Evolutionary conservation across 2,113 vertebrate genomes (phyloP).

Genomic region (Redunca redunca): DNA sequence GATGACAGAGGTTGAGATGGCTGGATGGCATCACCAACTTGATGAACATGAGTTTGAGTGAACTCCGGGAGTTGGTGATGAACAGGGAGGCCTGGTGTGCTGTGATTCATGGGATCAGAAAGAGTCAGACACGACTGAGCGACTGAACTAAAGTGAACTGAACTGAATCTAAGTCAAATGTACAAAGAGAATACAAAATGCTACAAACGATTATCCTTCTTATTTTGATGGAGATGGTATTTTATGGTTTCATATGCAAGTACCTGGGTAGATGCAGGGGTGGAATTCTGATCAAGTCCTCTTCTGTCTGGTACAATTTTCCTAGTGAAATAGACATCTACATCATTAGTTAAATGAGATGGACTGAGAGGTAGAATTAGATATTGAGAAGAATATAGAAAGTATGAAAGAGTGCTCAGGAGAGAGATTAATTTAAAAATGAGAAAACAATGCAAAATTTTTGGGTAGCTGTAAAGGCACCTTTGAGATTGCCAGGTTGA

Average conservation of each 20-base stretch:
- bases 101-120: accelerated
- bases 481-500: neutral
- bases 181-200: neutral
- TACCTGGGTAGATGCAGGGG: too few species aligned
- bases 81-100: too few species aligned
- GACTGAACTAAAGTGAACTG: too few species aligned
- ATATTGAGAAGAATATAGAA: neutral
- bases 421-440: neutral
- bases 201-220: neutral
- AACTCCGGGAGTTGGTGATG: too few species aligned
- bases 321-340: neutral
- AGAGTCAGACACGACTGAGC: too few species aligned
- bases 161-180: neutral
- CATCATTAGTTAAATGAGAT: neutral
- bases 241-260: neutral
- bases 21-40: too few species aligned
- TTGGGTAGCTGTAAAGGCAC: neutral
- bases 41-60: too few species aligned
- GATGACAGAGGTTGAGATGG: too few species aligned
- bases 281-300: neutral
- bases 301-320: neutral
- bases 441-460: neutral
- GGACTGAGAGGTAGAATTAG: neutral
- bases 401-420: neutral
- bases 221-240: neutral